Conservation (phyloP, 2,113 vertebrate species). For the Colaptes auratus region DNA sequence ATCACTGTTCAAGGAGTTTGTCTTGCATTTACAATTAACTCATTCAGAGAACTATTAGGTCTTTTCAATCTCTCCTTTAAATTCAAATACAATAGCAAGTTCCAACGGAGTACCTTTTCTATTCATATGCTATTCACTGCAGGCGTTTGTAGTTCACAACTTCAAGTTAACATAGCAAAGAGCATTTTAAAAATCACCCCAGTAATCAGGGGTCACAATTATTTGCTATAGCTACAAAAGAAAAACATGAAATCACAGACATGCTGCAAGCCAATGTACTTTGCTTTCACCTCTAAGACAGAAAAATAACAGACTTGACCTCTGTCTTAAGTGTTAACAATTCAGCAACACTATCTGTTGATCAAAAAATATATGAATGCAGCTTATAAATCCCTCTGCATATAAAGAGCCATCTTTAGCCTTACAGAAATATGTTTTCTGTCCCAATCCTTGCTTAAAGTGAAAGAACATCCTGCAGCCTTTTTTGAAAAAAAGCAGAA, state of each 20-base stretch:
- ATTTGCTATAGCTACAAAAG: conserved; percentile 22
- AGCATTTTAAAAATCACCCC: conserved; percentile 34
- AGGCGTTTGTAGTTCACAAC: conserved; percentile 45
- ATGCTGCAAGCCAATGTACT: neutral
- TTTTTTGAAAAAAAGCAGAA: conserved; percentile 56
- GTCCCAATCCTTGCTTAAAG: neutral
- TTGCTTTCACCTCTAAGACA: neutral
- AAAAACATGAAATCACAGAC: neutral
- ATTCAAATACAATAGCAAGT: conserved; percentile 60
- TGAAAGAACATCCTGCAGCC: neutral
- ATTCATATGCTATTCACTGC: conserved; percentile 48
- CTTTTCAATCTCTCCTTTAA: conserved; percentile 51
- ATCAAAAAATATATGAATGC: conserved; percentile 10
- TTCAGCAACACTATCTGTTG: conserved; percentile 28
- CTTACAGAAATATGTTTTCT: neutral
- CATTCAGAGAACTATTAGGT: conserved; percentile 9
- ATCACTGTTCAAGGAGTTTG: neutral
- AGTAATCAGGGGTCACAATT: conserved; percentile 42
- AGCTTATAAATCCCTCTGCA: conserved; percentile 7
- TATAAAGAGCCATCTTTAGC: neutral
- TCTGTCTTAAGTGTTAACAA: conserved; percentile 19
- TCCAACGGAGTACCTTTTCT: conserved; percentile 52
- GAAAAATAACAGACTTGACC: conserved; percentile 37
- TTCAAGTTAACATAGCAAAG: conserved; percentile 57
- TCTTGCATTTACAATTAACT: conserved; percentile 32